Evolutionary conservation across 2,113 vertebrate species (phyloP).

Genomic region (Psettodes erumei): DNA sequence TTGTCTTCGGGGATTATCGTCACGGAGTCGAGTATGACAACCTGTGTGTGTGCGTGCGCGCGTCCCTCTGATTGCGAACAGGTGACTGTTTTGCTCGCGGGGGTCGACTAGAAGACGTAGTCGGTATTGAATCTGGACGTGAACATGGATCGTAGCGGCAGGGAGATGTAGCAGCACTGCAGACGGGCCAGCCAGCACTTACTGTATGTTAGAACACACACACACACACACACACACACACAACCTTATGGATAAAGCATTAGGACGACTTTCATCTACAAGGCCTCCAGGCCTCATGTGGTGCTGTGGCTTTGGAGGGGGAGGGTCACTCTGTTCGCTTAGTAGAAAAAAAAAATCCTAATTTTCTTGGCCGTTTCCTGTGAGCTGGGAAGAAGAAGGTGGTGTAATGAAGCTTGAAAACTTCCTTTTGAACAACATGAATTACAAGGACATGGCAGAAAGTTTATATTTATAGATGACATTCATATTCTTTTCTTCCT

Average conservation of each 20-base stretch:
- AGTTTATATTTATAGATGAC: too few relatives aligned
- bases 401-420: background rate
- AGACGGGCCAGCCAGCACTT: background rate
- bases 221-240: too few relatives aligned
- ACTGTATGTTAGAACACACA: background rate
- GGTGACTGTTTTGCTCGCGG: conserved; percentile 17
- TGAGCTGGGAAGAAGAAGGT: background rate
- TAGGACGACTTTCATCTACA: conserved; percentile 1
- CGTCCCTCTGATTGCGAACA: conserved; percentile 25
- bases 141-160: background rate
- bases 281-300: background rate
- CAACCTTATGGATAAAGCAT: background rate
- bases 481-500: background rate
- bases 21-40: conserved; percentile 20
- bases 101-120: background rate
- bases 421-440: background rate
- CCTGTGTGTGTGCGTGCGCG: background rate
- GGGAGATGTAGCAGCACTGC: too few relatives aligned
- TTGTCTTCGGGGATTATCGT: conserved; percentile 45
- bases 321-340: background rate
- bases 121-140: conserved; percentile 4
- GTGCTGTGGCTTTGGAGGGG: background rate
- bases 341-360: background rate
- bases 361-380: background rate
- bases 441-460: background rate